phyloP scores from a whole-genome alignment of 2,113 vertebrate genomes.

The Mus musculus region GRCm39 chr16:85643001-85643500 shows the following conservation, averaged over 20 bases:
- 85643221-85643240: not conserved
- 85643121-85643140: not conserved
- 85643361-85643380: not conserved
- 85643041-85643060: not conserved
- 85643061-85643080: not conserved
- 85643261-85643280: not conserved
- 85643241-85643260: not conserved
- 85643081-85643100: not conserved
- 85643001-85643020: not conserved
- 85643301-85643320: not conserved
- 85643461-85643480: not conserved
- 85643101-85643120: not conserved
- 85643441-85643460: not conserved
- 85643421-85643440: not conserved
- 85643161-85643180: not conserved
- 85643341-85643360: not conserved
- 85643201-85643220: not conserved
- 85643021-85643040: not conserved
- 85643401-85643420: not conserved
- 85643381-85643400: not conserved
- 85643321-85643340: not conserved
- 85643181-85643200: not conserved
- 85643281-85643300: not conserved
- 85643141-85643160: not conserved
- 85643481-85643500: not conserved